phyloP scores from a whole-genome alignment of 2,113 vertebrate genomes.

The Rousettus leschenaultii region DNA sequence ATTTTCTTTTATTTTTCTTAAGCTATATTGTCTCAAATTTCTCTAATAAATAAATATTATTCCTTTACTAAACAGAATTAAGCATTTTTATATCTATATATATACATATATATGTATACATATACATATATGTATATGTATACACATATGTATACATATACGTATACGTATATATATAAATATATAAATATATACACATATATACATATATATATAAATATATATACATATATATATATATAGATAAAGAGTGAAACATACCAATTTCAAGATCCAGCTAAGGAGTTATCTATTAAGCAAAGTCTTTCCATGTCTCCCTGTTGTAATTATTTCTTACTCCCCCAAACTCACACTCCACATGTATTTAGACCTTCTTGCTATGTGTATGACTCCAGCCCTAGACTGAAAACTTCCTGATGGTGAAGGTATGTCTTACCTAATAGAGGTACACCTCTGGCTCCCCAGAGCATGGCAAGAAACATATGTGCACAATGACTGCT shows the following conservation, averaged over 20 bases:
- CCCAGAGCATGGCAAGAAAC: background rate
- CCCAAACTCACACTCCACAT: background rate
- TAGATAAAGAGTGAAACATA: background rate
- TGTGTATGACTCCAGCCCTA: background rate
- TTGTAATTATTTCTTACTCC: background rate
- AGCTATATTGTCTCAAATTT: background rate
- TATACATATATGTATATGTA: background rate
- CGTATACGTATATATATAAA: background rate
- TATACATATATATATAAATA: too few relatives aligned
- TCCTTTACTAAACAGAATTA: background rate
- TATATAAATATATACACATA: too few relatives aligned
- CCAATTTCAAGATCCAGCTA: background rate
- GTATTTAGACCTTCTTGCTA: background rate
- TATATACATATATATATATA: background rate
- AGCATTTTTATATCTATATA: background rate
- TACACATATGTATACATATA: background rate
- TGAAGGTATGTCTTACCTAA: background rate
- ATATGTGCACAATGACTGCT: rapidly evolving
- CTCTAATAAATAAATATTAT: background rate
- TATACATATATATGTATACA: background rate
- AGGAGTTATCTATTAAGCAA: background rate
- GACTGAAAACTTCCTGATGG: background rate
- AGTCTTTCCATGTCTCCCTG: background rate
- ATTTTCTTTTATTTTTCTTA: background rate
- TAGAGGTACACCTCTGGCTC: rapidly evolving